These are phyloP conservation scores for Mus caroli DNA, from an alignment of 2,797 vertebrate species.

Conservation along the genomic window DNA sequence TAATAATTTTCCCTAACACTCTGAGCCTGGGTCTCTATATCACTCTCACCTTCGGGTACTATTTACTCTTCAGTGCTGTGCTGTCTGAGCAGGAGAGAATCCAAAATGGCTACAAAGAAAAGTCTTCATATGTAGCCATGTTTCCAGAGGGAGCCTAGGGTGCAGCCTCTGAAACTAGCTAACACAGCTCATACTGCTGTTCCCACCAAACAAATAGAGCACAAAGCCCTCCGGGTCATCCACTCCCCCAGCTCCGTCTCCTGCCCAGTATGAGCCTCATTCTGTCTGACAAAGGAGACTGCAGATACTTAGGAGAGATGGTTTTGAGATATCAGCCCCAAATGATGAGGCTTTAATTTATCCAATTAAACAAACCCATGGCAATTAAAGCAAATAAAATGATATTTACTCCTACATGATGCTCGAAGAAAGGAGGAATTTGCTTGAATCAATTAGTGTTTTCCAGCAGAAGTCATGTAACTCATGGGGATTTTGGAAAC, in stretches of 20 bases:
- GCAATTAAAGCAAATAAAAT: neutral
- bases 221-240: fast-evolving
- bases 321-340: slow-evolving; percentile 29
- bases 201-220: neutral
- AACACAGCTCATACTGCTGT: neutral
- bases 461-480: neutral
- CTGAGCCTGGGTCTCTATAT: neutral
- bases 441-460: neutral
- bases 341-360: neutral
- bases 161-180: neutral
- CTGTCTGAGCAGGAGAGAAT: neutral
- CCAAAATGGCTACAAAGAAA: neutral
- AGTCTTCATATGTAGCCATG: neutral
- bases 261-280: neutral
- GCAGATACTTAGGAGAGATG: neutral
- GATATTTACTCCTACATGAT: neutral
- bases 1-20: neutral
- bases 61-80: neutral
- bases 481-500: slow-evolving; percentile 6
- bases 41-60: neutral
- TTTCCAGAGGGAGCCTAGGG: neutral
- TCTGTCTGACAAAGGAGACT: neutral
- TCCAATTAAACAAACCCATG: neutral
- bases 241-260: fast-evolving
- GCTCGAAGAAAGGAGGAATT: neutral